These are phyloP conservation scores for Chitala chitala DNA, from an alignment of 2,113 vertebrate genomes.

Conservation along the genomic window DNA sequence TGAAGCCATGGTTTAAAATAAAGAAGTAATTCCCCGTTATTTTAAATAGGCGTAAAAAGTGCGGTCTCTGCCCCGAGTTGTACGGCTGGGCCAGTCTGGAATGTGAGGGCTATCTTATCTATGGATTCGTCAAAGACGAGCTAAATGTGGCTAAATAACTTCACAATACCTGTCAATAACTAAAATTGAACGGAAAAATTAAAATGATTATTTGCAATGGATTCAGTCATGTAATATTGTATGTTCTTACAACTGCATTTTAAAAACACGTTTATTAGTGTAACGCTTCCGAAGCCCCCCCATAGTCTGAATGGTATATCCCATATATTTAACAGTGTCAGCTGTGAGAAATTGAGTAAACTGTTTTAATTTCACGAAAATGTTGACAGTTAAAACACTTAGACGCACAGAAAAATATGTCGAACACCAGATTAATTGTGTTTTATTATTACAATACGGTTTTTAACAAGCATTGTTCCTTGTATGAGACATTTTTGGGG, in stretches of 20 bases:
- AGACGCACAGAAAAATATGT: no score
- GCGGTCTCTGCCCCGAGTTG: no score
- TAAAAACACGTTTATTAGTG: not conserved
- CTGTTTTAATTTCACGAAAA: no score
- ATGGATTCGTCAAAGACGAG: no score
- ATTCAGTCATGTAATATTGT: not conserved
- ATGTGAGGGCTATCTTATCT: no score
- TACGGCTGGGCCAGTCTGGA: no score
- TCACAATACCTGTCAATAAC: not conserved
- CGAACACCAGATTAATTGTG: not conserved
- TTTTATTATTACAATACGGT: not conserved
- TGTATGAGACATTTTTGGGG: not conserved
- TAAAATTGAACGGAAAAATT: not conserved
- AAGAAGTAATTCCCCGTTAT: no score
- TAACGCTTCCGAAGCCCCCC: not conserved
- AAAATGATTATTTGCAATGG: not conserved
- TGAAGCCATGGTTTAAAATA: slow-evolving; percentile 37
- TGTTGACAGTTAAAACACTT: no score
- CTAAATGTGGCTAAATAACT: no score
- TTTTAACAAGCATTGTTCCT: not conserved
- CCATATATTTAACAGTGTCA: slow-evolving; percentile 8
- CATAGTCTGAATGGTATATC: slow-evolving; percentile 28
- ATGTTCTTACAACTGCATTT: no score
- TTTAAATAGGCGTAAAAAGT: not conserved
- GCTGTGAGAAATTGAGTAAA: no score